Evolutionary conservation across 2,113 vertebrate species (phyloP), one percentile per base, ranked within the genome.

Genomic region (Ageneiosus marmoratus): DNA sequence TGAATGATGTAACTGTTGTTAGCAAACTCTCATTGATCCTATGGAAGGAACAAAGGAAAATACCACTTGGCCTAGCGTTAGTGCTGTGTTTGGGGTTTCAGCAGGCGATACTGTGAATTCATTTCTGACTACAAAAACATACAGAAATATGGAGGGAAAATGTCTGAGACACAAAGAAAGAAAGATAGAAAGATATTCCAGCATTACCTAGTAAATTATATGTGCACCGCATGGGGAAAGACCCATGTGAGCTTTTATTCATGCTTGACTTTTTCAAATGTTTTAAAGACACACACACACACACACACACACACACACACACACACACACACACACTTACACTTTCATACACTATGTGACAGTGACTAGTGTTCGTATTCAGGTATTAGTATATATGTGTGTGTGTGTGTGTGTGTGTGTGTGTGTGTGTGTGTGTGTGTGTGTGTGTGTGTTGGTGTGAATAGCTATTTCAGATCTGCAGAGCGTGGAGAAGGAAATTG

Each of bases 401-500:
- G 44, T 53, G 48, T 83, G 22, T 37, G 48, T 18, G 12, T 63
- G 41, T 41, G 46, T 51, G 60, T 67, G 41, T 56, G 2, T 65
- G 80, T 56, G 27, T 37, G 53, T 51, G 34, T 82, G 44, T 70
- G 56, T 67, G 56, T 73, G 80, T 27, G 37, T 80, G 79, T 79
- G 34, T 62, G 41, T 69, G 65, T n/a, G 48, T 73, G 82, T 24
- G 60, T 27, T 10, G 53, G 67, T 29, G 58, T 76, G 62, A 29
- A n/a, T 50, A 70, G 34, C 50, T 58, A 41, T 24, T 80, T 77
- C 53, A 60, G 62, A 53, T 60, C 29, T 65, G 62, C 69, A 82
- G 37, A 73, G 69, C 70, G 44, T 74, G 69, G 69, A 60, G 79
- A 83, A 34, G 70, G 12, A 84, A 86, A 63, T 51, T 69, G 74